Evolutionary conservation across 2,797 vertebrate species (phyloP), one percentile per base, ranked within the genome.

Genomic region (Phaenicophaeus curvirostris): DNA sequence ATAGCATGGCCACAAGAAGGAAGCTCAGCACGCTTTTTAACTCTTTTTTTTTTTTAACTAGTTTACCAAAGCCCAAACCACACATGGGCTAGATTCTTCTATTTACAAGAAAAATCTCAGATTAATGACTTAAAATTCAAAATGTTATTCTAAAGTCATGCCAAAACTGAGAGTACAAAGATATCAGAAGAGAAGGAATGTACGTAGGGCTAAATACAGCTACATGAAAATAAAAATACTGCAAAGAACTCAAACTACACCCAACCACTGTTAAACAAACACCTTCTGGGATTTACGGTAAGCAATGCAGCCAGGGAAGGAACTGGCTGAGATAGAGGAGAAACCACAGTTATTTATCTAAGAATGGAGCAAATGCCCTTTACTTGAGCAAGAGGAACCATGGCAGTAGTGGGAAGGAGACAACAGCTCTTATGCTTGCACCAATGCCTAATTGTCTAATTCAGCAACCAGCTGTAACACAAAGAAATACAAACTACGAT

Each of bases 161-260:
- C 6, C 17, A 31, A 78, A 23, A 31, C 8, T 28, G 31, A 61
- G 11, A 39, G 10, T 28, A 44, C 27, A 62, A 50, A 50, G 73
- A 30, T 16, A 27, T 1, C 3, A 1, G n/a, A 72, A 59, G 27
- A 72, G 12, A 83, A 7, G 11, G 10, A 66, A 59, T 16, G 39
- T 24, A 44, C 0, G 0, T 12, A 67, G 50, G 20, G 16, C 2
- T 17, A 62, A 24, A 62, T 1, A 6, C 31, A 61, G 23, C 41
- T 61, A 31, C 35, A 35, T 30, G 15, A 53, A 39, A 51, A 44
- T 7, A 5, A 57, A 62, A 54, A 39, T 28, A 50, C 6, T 3
- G 1, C 30, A 30, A 33, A 44, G 12, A 87, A 57, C 42, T 51
- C 66, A 42, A 59, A 20, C 55, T 15, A n/a, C 12, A 21, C 14